These are phyloP conservation scores for Neolamprologus caudopunctatus DNA, from an alignment of 2,113 vertebrate genomes.

Conservation along the genomic window DNA sequence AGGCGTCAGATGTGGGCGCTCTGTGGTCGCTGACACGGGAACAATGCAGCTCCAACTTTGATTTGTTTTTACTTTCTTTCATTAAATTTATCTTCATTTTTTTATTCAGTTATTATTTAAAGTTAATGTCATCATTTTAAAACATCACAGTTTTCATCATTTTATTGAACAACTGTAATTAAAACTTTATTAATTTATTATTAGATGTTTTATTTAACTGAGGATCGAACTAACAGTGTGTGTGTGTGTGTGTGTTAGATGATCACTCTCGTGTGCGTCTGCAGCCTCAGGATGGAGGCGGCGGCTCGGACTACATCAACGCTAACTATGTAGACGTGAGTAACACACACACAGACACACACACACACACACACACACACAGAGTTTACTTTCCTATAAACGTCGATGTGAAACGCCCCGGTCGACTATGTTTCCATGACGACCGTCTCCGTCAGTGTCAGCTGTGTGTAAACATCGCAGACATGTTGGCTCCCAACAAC, in stretches of 20 bases:
- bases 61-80: neutral
- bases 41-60: neutral
- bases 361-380: neutral
- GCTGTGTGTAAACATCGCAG: neutral
- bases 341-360: constrained; percentile 13
- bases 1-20: neutral
- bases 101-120: neutral
- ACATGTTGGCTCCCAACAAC: neutral
- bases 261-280: constrained; percentile 93
- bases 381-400: neutral
- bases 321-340: constrained; percentile 95
- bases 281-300: constrained; percentile 87
- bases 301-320: constrained; percentile 93
- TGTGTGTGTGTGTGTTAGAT: constrained; percentile 64
- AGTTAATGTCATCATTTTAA: neutral
- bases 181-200: constrained; percentile 5
- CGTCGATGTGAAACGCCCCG: neutral
- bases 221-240: neutral
- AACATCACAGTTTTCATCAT: neutral
- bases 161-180: neutral
- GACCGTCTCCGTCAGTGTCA: neutral
- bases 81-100: neutral
- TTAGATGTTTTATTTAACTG: neutral
- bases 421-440: constrained; percentile 21
- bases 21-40: neutral